Percentiles rank a stretch among this genome's conserved stretches.
Evolutionary conservation across 2,113 vertebrate genomes (phyloP).

Genomic region (Emydocephalus ijimae): DNA sequence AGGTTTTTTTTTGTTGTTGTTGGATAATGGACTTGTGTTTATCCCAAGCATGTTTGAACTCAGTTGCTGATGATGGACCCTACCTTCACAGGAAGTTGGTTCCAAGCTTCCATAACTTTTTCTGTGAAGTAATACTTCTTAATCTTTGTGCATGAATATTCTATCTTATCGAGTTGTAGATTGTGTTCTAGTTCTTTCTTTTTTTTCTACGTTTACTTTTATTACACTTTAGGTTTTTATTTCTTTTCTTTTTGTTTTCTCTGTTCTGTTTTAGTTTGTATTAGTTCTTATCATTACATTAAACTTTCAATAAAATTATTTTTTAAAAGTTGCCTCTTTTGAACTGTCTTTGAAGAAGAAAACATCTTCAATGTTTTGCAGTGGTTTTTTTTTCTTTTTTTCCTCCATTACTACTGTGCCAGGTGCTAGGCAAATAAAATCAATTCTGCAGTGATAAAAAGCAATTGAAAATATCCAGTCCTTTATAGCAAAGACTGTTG

Average conservation of each 20-base stretch:
- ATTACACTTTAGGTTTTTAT: neutral
- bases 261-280: neutral
- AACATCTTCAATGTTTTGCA: neutral
- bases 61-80: neutral
- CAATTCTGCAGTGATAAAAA: slow-evolving; percentile 65
- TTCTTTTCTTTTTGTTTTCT: neutral
- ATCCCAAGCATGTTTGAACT: neutral
- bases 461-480: slow-evolving; percentile 69
- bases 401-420: slow-evolving; percentile 36
- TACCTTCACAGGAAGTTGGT: neutral
- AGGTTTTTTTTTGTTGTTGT: neutral
- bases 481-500: slow-evolving; percentile 63
- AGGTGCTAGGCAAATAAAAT: slow-evolving; percentile 68
- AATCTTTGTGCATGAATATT: neutral
- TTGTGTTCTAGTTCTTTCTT: neutral
- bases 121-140: neutral
- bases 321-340: slow-evolving; percentile 23
- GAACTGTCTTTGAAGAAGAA: neutral
- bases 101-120: neutral
- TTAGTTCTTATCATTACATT: neutral
- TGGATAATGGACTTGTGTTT: neutral
- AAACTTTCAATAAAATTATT: neutral
- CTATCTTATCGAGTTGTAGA: neutral
- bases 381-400: slow-evolving; percentile 31
- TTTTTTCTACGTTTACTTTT: neutral